These are phyloP conservation scores for Arctia plantaginis DNA, from an alignment of 2,888 invertebrate genomes.

Conservation along the genomic window DNA sequence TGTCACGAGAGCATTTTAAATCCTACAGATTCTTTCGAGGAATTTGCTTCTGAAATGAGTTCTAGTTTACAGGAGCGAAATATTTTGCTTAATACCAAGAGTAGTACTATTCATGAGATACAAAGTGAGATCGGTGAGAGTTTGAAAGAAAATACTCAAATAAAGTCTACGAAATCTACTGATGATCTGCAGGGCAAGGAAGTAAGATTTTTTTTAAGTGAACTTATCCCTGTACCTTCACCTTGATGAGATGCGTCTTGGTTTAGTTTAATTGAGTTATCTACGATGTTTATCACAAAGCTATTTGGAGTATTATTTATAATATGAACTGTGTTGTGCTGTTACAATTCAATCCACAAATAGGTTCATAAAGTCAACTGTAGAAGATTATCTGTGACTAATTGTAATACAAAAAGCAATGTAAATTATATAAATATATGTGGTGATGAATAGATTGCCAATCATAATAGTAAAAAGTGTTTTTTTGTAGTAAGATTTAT, in stretches of 20 bases:
- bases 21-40: conserved; percentile 90
- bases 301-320: neutral
- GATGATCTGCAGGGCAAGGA: conserved; percentile 78
- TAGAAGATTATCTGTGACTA: too few relatives aligned
- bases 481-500: too few relatives aligned
- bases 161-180: conserved; percentile 72
- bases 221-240: neutral
- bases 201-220: conserved; percentile 59
- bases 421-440: too few relatives aligned
- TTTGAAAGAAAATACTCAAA: conserved; percentile 59
- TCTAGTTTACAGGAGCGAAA: conserved; percentile 87
- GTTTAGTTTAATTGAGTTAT: neutral
- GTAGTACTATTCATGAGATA: conserved; percentile 87
- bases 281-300: neutral
- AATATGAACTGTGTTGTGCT: neutral
- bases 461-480: too few relatives aligned
- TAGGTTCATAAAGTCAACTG: too few relatives aligned
- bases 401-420: too few relatives aligned
- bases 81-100: conserved; percentile 79
- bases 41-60: conserved; percentile 89
- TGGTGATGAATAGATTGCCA: too few relatives aligned
- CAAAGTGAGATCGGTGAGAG: conserved; percentile 84
- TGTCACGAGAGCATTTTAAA: conserved; percentile 89
- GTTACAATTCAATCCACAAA: neutral
- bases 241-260: neutral